These are phyloP conservation scores for Solenopsis invicta DNA, from an alignment of 1,140 invertebrate genomes.

Conservation along the genomic window DNA sequence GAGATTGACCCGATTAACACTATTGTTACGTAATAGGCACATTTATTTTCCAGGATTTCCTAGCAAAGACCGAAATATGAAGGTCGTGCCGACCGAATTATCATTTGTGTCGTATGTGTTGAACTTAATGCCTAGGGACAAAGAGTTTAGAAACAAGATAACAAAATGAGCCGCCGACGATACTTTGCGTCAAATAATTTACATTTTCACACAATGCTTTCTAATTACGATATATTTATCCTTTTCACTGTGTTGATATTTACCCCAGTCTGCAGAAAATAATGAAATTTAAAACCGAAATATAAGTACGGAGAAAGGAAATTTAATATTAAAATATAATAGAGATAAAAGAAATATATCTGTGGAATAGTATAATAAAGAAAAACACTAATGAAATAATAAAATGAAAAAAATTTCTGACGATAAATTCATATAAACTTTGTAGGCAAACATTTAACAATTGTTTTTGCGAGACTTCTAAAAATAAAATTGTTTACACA, in stretches of 20 bases:
- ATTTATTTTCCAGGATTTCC: constrained; percentile 30
- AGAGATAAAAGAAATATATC: neutral
- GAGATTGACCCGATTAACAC: constrained; percentile 35
- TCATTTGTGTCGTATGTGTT: constrained; percentile 7
- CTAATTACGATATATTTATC: neutral
- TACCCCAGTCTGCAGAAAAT: neutral
- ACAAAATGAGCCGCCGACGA: constrained; percentile 29
- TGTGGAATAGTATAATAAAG: neutral
- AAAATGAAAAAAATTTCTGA: neutral
- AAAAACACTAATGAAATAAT: neutral
- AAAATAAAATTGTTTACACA: neutral
- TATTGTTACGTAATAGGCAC: neutral
- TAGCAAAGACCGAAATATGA: constrained; percentile 41
- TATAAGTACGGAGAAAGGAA: neutral
- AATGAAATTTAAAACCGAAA: neutral
- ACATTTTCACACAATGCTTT: neutral
- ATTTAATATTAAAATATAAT: neutral
- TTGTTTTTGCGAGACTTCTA: neutral
- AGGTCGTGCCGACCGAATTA: constrained; percentile 19
- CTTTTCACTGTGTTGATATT: neutral
- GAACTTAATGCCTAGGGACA: neutral
- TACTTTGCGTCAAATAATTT: neutral
- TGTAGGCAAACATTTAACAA: neutral
- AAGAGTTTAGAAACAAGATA: constrained; percentile 18
- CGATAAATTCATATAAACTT: neutral